Evolutionary conservation across 2,113 vertebrate species (phyloP), one percentile per base, ranked within the genome.

Genomic region (Lynx canadensis): DNA sequence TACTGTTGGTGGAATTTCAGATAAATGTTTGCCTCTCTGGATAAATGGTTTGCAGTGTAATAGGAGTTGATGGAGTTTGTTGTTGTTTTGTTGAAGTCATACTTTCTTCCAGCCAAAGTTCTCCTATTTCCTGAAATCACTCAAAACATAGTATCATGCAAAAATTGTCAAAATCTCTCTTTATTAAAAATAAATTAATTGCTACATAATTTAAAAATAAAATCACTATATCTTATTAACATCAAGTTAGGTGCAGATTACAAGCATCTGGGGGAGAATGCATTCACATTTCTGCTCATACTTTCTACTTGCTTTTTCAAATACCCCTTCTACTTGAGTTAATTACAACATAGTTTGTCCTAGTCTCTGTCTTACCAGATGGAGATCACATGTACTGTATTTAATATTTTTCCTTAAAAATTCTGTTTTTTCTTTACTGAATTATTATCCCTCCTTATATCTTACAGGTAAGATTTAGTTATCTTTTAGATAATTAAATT

Each of bases 401-500:
- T 95, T 95, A 96, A 83, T 84, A 76, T 69, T 97, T 98, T 97
- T 68, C 48, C 93, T 97, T 97, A 89, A 97, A 97, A 96, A 86
- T 95, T 94, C 86, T 93, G n/a, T 96, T 91, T 69, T 96, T 93
- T 96, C 71, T 45, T 57, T 68, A 91, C 25, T 93, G 85, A 91
- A 95, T 96, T 90, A 91, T 93, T 95, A 97, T 98, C 97, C 89
- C 29, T 95, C 80, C 79, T 66, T 94, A 97, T 89, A 98, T 96
- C 89, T 94, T 98, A 98, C 27, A 95, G 94, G 94, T 96, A 97
- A 98, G 87, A 97, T 60, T 57, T 79, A 57, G 50, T 87, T 87
- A 45, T 50, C 38, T 71, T 81, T 29, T 83, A 65, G 9, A 82
- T 41, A 89, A 82, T 96, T 97, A 97, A 98, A 96, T 98, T 92